Evolutionary conservation across 2,113 vertebrate genomes (phyloP), one percentile per base, ranked within the genome.

Genomic region (Lepidothrix coronata): DNA sequence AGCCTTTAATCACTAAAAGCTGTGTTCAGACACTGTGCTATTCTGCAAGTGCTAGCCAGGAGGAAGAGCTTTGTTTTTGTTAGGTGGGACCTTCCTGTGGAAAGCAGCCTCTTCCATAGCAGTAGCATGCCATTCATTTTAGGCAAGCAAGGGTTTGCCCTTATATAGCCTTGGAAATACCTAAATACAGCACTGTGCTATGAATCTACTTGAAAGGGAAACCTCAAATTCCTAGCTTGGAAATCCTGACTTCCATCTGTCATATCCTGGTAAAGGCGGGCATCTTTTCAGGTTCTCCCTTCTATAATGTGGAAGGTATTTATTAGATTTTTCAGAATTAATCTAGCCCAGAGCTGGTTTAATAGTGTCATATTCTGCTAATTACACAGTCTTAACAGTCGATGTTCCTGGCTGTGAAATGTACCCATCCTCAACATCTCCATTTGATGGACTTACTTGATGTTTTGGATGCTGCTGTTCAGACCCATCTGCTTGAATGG

Each of bases 401-500:
- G 2, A 4, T 66, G 85, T 79, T 91, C 66, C 95, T 97, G 93
- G 93, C 97, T 96, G 93, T 95, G 94, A 95, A 94, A 91, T 85
- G 44, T 89, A 93, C 85, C 76, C 83, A 96, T 85, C 54, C 85
- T 93, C 94, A 94, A 84, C 88, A 94, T 93, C 94, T 93, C 91
- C 91, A 68, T 92, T 95, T 96, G 82, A 95, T 89, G 91, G 92
- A 86, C 88, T 93, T 90, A 84, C 88, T 93, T 94, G 93, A 78
- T 88, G 80, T 83, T 95, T 94, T 94, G 91, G 94, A 91, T 96
- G 92, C 79, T 68, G 73, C 84, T 89, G 28, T 70, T 95, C 85
- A 87, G 93, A 84, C 74, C 93, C 97, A 96, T 96, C 95, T 97
- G 95, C 91, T 79, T 90, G 89, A 84, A 95, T 95, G 93, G 91